phyloP scores from a whole-genome alignment of 2,888 invertebrate genomes.

The Molanna angustata region DNA sequence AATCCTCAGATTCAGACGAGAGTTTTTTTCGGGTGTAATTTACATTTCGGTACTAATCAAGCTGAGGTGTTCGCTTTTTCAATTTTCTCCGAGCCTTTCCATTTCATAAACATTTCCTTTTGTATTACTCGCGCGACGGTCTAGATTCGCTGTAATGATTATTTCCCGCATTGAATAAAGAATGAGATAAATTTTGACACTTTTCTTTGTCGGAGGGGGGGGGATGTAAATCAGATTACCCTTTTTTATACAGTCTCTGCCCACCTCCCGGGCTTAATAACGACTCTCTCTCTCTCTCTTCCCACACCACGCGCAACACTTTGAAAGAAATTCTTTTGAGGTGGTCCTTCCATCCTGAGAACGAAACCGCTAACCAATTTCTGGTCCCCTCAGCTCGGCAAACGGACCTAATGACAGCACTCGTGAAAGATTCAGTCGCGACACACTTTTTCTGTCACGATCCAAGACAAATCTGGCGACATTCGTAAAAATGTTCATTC shows the following conservation, averaged over 20 bases:
- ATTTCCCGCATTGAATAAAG: slow-evolving; percentile 9
- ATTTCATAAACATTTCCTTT: neutral
- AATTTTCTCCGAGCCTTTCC: neutral
- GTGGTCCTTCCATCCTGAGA: slow-evolving; percentile 8
- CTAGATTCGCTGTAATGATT: neutral
- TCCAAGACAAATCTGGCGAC: neutral
- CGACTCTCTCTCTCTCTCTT: neutral
- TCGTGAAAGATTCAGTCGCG: slow-evolving; percentile 23
- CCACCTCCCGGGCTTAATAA: neutral
- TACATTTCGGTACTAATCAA: neutral
- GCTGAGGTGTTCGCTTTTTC: neutral
- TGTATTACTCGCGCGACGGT: neutral
- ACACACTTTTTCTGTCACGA: slow-evolving; percentile 1
- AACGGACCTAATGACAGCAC: slow-evolving; percentile 29
- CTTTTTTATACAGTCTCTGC: slow-evolving; percentile 12
- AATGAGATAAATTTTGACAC: slow-evolving; percentile 17
- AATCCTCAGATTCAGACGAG: no score
- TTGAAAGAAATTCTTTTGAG: slow-evolving; percentile 6
- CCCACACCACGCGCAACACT: neutral
- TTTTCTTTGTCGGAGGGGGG: slow-evolving; percentile 20
- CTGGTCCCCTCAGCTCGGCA: slow-evolving; percentile 16
- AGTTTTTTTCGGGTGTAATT: no score
- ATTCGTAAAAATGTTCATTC: neutral
- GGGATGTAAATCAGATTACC: slow-evolving; percentile 29
- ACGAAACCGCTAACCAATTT: slow-evolving; percentile 28